Conservation (phyloP, 2,888 invertebrate species). For the Phymatocera aterrima region DNA sequence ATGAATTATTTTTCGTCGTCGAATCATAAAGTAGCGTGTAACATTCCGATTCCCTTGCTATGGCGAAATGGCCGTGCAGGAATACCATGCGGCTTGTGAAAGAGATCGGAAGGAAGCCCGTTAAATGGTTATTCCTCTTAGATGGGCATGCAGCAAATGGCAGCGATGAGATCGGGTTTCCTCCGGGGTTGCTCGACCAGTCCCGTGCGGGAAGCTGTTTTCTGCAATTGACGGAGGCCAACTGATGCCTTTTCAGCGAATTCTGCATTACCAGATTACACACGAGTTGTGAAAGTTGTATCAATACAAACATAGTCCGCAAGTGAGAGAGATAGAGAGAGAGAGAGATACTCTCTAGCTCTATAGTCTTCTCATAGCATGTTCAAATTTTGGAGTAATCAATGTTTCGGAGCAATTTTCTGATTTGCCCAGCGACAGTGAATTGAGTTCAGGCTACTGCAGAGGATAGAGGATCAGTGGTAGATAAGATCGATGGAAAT, state of each 20-base stretch:
- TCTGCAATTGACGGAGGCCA: conserved; percentile 34
- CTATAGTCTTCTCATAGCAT: no score
- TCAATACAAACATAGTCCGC: no score
- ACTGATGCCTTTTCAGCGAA: background rate
- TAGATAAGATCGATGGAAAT: no score
- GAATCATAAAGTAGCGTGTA: background rate
- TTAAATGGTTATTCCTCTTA: background rate
- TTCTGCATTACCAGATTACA: background rate
- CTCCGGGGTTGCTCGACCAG: background rate
- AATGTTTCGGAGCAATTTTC: no score
- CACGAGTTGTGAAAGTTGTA: no score
- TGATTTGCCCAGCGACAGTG: no score
- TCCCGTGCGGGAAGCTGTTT: background rate
- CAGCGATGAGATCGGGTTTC: conserved; percentile 13
- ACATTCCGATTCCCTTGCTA: background rate
- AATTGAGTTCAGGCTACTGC: no score
- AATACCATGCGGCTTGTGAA: background rate
- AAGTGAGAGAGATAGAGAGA: no score
- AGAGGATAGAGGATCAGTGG: no score
- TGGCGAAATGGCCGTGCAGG: conserved; percentile 28
- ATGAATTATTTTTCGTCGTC: background rate
- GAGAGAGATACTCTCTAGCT: no score
- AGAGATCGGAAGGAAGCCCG: background rate
- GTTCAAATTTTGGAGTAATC: no score
- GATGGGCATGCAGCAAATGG: conserved; percentile 24